phyloP scores from a whole-genome alignment of 2,797 vertebrate species.

The Calcarius lapponicus region DNA sequence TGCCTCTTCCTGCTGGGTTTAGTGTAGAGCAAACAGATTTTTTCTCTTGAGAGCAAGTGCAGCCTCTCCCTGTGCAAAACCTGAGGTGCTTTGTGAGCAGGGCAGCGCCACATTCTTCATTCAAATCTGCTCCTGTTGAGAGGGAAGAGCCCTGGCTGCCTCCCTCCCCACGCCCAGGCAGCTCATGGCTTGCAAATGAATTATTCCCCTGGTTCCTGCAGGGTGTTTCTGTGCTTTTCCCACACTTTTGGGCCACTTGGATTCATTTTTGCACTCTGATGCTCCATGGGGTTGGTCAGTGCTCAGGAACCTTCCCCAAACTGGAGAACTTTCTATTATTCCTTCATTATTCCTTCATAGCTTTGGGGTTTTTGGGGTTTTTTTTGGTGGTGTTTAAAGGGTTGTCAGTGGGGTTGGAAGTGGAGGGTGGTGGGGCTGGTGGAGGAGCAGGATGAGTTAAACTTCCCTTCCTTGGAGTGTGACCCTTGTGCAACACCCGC shows the following conservation, averaged over 20 bases:
- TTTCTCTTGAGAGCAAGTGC: constrained; percentile 27
- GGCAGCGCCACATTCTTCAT: constrained; percentile 19
- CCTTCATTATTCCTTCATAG: background rate
- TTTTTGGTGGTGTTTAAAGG: background rate
- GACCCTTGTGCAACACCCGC: constrained; percentile 6
- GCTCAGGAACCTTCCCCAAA: accelerated
- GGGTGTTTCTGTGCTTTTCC: background rate
- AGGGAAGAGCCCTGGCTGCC: background rate
- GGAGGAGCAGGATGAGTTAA: background rate
- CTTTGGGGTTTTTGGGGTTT: no score
- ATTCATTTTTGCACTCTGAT: accelerated
- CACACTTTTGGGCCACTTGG: background rate
- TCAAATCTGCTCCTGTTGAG: constrained; percentile 19
- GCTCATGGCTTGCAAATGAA: background rate
- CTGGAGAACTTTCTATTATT: background rate
- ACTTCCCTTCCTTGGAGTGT: accelerated
- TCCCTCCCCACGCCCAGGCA: background rate
- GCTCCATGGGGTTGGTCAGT: accelerated
- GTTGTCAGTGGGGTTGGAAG: background rate
- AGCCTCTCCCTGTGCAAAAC: constrained; percentile 5
- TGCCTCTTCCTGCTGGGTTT: constrained; percentile 19
- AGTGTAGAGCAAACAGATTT: constrained; percentile 30
- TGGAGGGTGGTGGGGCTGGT: background rate
- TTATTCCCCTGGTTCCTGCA: background rate
- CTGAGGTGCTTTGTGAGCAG: background rate